Evolutionary conservation across 1,140 invertebrate genomes (phyloP).

Genomic region (Drosophila lacteicornis): DNA sequence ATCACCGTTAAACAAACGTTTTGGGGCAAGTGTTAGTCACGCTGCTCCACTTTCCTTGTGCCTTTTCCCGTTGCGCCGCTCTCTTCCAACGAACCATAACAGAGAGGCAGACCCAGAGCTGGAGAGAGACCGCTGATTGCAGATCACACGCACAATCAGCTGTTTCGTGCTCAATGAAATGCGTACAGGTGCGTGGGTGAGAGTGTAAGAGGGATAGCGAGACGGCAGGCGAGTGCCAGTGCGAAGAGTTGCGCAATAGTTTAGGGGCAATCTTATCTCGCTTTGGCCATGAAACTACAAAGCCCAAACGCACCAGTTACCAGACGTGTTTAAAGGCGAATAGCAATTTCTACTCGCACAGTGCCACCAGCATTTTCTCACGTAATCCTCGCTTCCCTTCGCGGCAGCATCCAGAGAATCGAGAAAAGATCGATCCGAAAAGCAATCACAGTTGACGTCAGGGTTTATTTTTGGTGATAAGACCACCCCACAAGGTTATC

Average conservation of each 20-base stretch:
- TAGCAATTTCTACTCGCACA: constrained; percentile 11
- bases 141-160: constrained; percentile 51
- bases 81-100: constrained; percentile 30
- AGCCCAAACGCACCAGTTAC: background rate
- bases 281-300: background rate
- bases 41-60: constrained; percentile 41
- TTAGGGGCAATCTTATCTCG: constrained; percentile 21
- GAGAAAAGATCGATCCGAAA: background rate
- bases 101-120: constrained; percentile 8
- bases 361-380: background rate
- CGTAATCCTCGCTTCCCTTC: background rate
- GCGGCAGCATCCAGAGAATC: background rate
- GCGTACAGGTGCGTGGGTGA: constrained; percentile 28
- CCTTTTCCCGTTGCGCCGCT: constrained; percentile 36
- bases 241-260: constrained; percentile 20
- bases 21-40: constrained; percentile 37
- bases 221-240: background rate
- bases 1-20: constrained; percentile 25
- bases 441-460: constrained; percentile 38
- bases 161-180: constrained; percentile 45
- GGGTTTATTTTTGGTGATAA: constrained; percentile 37
- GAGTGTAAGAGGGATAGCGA: background rate
- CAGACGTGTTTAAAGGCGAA: constrained; percentile 7
- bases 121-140: constrained; percentile 6
- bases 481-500: constrained; percentile 37